Conservation (phyloP, 2,113 vertebrate species). For the Sceloporus undulatus region DNA sequence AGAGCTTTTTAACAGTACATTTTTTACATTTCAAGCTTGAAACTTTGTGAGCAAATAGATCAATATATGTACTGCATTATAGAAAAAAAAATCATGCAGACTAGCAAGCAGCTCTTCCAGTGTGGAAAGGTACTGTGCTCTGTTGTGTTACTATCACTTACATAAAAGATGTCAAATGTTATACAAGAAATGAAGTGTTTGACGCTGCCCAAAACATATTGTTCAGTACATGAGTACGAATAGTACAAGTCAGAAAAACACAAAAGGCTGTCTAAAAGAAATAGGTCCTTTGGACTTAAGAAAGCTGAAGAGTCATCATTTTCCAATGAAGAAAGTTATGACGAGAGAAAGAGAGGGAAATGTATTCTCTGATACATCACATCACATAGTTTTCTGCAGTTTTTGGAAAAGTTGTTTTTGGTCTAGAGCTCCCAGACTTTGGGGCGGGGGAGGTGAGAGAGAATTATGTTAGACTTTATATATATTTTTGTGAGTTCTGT, state of each 20-base stretch:
- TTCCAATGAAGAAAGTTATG: neutral
- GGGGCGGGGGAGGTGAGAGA: too few relatives aligned
- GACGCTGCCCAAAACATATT: conserved; percentile 32
- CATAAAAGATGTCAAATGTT: conserved; percentile 32
- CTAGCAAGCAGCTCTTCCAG: neutral
- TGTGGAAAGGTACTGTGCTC: neutral
- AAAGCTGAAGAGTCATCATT: conserved; percentile 33
- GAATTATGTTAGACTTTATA: too few relatives aligned
- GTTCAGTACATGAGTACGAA: conserved; percentile 2
- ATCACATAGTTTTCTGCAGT: conserved; percentile 21
- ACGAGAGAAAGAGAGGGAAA: conserved; percentile 16
- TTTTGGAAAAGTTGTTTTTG: too few relatives aligned
- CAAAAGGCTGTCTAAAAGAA: conserved; percentile 38
- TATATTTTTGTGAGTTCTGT: too few relatives aligned
- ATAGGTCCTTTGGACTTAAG: conserved; percentile 40
- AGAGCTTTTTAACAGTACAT: neutral
- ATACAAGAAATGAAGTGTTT: conserved; percentile 40
- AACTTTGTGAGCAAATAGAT: neutral
- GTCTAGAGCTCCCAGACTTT: too few relatives aligned
- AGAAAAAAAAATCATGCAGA: neutral
- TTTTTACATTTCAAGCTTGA: neutral
- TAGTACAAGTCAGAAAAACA: neutral
- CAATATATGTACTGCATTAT: neutral
- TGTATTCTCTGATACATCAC: conserved; percentile 10
- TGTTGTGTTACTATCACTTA: fast-evolving